phyloP scores from a whole-genome alignment of 2,888 invertebrate species.

The Epirrhoe tristata region DNA sequence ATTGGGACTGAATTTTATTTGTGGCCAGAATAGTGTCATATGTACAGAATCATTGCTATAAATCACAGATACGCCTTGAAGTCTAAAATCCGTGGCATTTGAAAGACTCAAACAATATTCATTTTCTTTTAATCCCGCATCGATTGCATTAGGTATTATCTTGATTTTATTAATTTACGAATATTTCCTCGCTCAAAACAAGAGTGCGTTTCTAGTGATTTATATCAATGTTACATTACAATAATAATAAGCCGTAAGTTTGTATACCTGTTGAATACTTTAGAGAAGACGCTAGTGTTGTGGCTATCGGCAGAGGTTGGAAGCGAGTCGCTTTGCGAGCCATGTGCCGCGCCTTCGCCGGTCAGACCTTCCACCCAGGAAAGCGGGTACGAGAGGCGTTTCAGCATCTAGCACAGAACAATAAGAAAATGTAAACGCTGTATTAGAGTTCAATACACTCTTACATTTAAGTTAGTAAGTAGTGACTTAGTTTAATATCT shows the following conservation, averaged over 20 bases:
- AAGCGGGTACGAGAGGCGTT: slow-evolving; percentile 95
- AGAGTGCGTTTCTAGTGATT: neutral
- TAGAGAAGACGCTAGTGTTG: slow-evolving; percentile 92
- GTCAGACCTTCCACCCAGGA: slow-evolving; percentile 96
- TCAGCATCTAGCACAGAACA: slow-evolving; percentile 90
- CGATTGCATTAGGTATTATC: too few species aligned
- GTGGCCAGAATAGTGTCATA: neutral
- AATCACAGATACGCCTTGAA: too few species aligned
- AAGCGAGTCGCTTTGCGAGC: slow-evolving; percentile 80
- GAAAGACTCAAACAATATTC: too few species aligned
- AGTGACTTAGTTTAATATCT: too few species aligned
- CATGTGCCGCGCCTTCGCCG: slow-evolving; percentile 87
- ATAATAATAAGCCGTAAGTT: neutral
- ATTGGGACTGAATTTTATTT: neutral
- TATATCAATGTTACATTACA: slow-evolving; percentile 5
- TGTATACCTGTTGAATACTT: slow-evolving; percentile 94
- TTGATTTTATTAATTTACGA: too few species aligned
- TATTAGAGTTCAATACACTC: too few species aligned
- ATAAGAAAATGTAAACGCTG: too few species aligned
- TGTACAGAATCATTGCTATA: neutral
- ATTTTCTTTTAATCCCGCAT: too few species aligned
- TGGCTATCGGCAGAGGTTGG: slow-evolving; percentile 87
- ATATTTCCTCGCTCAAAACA: too few species aligned
- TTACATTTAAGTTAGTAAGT: too few species aligned
- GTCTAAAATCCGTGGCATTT: too few species aligned